phyloP scores from a whole-genome alignment of 2,113 vertebrate species.

The Phoenicopterus ruber region DNA sequence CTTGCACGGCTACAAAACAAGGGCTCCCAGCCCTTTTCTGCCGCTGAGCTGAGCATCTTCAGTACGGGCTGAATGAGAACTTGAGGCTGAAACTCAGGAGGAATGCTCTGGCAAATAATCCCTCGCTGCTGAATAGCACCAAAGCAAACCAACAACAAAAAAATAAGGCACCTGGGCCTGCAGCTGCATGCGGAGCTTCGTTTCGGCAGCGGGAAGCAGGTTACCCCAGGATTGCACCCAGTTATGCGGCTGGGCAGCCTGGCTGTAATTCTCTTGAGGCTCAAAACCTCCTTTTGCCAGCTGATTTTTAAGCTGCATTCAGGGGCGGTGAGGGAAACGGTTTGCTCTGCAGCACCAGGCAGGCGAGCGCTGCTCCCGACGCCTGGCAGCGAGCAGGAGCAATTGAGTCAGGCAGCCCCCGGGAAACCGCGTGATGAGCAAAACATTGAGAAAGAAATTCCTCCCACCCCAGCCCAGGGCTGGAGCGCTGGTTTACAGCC shows the following conservation, averaged over 20 bases:
- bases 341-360: background rate
- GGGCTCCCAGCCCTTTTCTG: background rate
- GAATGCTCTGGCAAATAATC: background rate
- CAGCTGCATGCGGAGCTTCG: background rate
- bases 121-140: background rate
- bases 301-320: background rate
- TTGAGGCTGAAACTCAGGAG: background rate
- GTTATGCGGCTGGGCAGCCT: background rate
- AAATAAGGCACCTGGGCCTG: background rate
- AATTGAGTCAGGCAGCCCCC: background rate
- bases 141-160: background rate
- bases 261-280: background rate
- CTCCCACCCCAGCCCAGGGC: background rate
- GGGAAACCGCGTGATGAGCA: background rate
- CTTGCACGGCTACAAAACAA: background rate
- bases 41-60: background rate
- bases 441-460: background rate
- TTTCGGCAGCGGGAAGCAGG: background rate
- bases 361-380: fast-evolving
- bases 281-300: background rate
- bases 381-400: background rate
- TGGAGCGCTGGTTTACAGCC: background rate
- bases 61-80: slow-evolving; percentile 23
- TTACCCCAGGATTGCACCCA: background rate
- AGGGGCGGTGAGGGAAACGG: fast-evolving